Evolutionary conservation across 2,888 invertebrate species (phyloP).

Genomic region (Dascillus cervinus): DNA sequence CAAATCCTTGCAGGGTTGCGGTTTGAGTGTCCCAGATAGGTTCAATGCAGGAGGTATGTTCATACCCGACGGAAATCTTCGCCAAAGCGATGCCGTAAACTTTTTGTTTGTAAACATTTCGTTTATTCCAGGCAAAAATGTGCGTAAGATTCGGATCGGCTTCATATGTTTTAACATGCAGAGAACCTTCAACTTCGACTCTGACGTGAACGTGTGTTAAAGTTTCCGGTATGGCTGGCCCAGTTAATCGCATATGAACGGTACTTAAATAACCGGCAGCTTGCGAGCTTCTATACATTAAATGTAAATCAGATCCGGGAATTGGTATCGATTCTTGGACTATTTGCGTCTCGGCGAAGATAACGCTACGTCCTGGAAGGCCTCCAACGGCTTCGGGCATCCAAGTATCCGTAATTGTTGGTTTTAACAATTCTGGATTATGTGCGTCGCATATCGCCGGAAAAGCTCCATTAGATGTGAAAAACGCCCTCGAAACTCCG

Average conservation of each 20-base stretch:
- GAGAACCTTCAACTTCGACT: slow-evolving; percentile 87
- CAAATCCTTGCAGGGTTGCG: slow-evolving; percentile 88
- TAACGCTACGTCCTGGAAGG: slow-evolving; percentile 70
- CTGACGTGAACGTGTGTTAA: slow-evolving; percentile 85
- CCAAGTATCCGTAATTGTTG: slow-evolving; percentile 84
- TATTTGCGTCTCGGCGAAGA: slow-evolving; percentile 91
- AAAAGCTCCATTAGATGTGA: slow-evolving; percentile 44
- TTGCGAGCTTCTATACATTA: slow-evolving; percentile 94
- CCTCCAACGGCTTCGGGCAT: slow-evolving; percentile 85
- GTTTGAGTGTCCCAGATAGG: slow-evolving; percentile 95
- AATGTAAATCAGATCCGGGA: slow-evolving; percentile 85
- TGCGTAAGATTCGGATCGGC: slow-evolving; percentile 93
- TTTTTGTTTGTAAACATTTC: slow-evolving; percentile 96
- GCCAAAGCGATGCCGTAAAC: slow-evolving; percentile 84
- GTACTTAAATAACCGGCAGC: slow-evolving; percentile 91
- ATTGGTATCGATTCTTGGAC: slow-evolving; percentile 94
- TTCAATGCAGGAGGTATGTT: slow-evolving; percentile 78
- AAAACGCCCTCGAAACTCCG: slow-evolving; percentile 48
- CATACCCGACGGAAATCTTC: slow-evolving; percentile 87
- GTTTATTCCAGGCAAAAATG: slow-evolving; percentile 96
- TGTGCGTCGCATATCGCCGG: slow-evolving; percentile 73
- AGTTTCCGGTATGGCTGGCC: slow-evolving; percentile 68
- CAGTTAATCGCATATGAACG: slow-evolving; percentile 83
- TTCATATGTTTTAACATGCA: slow-evolving; percentile 88
- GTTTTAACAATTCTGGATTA: slow-evolving; percentile 76